Evolutionary conservation across 2,113 vertebrate species (phyloP).

Genomic region (Addax nasomaculatus): DNA sequence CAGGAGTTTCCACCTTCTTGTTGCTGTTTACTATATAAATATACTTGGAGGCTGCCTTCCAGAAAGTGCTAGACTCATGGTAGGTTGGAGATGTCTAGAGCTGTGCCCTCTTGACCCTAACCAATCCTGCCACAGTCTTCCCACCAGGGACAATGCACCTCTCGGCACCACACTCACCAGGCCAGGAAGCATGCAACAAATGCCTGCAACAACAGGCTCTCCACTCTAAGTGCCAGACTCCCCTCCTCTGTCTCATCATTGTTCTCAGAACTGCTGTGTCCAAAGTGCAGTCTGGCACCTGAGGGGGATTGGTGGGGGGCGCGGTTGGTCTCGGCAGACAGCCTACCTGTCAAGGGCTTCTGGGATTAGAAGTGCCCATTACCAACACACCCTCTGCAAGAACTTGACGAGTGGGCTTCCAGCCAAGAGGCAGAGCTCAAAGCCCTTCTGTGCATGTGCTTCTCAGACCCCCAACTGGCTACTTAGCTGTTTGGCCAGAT

Average conservation of each 20-base stretch:
- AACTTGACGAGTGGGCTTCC: constrained; percentile 54
- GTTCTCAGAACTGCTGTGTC: neutral
- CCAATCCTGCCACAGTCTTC: neutral
- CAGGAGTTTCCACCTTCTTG: neutral
- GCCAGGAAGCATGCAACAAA: constrained; percentile 18
- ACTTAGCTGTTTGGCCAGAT: constrained; percentile 44
- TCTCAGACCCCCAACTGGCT: constrained; percentile 60
- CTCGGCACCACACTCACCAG: neutral
- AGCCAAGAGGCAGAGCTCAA: constrained; percentile 67
- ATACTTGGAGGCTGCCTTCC: neutral
- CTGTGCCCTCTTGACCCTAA: neutral
- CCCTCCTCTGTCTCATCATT: constrained; percentile 11
- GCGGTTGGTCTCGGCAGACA: constrained; percentile 3
- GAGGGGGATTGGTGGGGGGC: neutral
- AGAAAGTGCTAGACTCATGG: neutral
- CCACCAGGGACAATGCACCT: neutral
- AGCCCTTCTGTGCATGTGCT: constrained; percentile 60
- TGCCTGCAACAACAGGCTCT: neutral
- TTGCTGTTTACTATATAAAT: neutral
- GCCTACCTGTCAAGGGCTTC: constrained; percentile 65
- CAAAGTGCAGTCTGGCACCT: constrained; percentile 58
- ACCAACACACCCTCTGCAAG: constrained; percentile 52
- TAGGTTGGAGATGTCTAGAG: neutral
- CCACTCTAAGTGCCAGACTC: constrained; percentile 23
- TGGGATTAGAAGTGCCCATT: constrained; percentile 45